Percentiles rank a stretch among this genome's conserved stretches.
These are phyloP conservation scores for Sebastes wilsoni DNA, from an alignment of 2,797 vertebrate genomes.

Conservation along the genomic window DNA sequence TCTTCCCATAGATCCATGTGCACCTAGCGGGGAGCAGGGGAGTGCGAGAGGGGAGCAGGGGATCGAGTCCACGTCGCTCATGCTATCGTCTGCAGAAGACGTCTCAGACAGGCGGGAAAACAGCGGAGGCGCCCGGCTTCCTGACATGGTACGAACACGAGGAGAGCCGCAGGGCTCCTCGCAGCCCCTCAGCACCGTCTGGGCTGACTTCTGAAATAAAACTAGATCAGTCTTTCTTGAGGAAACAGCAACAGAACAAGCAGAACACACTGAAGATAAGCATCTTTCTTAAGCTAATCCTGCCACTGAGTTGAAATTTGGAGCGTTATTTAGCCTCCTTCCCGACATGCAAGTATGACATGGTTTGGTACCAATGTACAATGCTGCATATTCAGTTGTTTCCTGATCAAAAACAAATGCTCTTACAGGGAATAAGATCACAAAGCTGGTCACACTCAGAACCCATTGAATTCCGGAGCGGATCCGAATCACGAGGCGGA, in stretches of 20 bases:
- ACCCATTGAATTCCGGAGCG: neutral
- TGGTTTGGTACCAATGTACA: too few relatives aligned
- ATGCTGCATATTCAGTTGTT: neutral
- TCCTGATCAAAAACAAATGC: neutral
- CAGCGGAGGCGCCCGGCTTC: constrained; percentile 84
- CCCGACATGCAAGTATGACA: too few relatives aligned
- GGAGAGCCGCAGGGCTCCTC: constrained; percentile 94
- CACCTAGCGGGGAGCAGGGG: constrained; percentile 78
- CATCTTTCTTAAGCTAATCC: neutral
- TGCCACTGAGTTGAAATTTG: too few relatives aligned
- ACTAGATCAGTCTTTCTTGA: neutral
- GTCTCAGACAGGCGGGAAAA: constrained; percentile 91
- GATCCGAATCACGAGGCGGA: too few relatives aligned
- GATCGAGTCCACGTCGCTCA: constrained; percentile 91
- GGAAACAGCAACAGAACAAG: neutral
- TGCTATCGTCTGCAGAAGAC: constrained; percentile 91
- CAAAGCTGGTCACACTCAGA: neutral
- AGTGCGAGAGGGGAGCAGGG: constrained; percentile 85
- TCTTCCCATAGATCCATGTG: constrained; percentile 54
- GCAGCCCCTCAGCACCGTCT: constrained; percentile 91
- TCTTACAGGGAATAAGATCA: neutral
- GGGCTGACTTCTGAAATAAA: constrained; percentile 86
- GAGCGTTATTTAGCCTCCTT: too few relatives aligned
- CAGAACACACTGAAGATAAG: neutral
- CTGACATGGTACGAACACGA: constrained; percentile 87